Evolutionary conservation across 2,797 vertebrate species (phyloP), one percentile per base, ranked within the genome.

Genomic region (Oreonectes daqikongensis): DNA sequence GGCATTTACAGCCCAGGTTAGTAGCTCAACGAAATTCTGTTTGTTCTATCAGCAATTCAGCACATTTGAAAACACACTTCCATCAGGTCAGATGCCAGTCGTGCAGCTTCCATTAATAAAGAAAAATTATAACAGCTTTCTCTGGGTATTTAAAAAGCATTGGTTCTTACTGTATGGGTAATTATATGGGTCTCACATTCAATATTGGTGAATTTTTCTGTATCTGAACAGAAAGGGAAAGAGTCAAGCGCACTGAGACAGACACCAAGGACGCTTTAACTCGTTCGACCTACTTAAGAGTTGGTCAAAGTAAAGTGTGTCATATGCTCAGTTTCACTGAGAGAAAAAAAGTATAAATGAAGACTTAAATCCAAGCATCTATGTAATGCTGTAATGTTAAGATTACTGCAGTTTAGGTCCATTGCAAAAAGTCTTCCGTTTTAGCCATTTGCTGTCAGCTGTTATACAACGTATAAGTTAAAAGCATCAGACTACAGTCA

Each of bases 281-380:
- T 78, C 26, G 9, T 55, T 72, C 74, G 72, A 75, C 82, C 79
- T 76, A 83, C 66, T 78, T 83, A 72, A 66, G 66, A 81, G 68
- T 72, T 70, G 67, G 72, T 79, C 75, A 83, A 55, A 76, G 72
- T 75, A 75, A 83, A 80, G 79, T 82, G 35, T 81, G 82, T 79
- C 59, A 82, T 66, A 78, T 78, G 42, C 65, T 76, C 61, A 76
- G 79, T 67, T 84, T 80, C 42, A 69, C 77, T 32, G 40, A 26
- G 20, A 55, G 65, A 68, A 12, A 55, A 30, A 17, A 17, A 15
- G 61, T n/a, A 38, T 48, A 28, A 61, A 61, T 24, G n/a, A 44
- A 65, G 44, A 18, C 44, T 46, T 46, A 5, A 17, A 68, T 15
- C 28, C 20, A 53, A 35, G 2, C 35, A 35, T 35, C 32, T 8